Percentiles rank a stretch among this genome's conserved stretches.
These are phyloP conservation scores for Anoplopoma fimbria DNA, from an alignment of 2,113 vertebrate genomes.

Conservation along the genomic window DNA sequence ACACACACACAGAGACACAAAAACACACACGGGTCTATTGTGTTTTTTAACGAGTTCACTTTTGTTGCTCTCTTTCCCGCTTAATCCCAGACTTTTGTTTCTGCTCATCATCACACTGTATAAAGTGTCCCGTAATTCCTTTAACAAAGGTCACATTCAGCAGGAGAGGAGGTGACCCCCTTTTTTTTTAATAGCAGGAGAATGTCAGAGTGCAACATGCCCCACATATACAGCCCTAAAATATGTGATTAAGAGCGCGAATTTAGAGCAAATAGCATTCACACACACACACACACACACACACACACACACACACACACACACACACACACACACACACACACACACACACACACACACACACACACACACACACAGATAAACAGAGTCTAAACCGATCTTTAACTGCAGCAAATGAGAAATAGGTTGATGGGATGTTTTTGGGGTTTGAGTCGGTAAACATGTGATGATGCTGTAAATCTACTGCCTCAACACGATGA, in stretches of 20 bases:
- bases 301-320: too few species aligned
- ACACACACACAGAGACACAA: constrained; percentile 25
- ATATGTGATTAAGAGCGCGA: constrained; percentile 49
- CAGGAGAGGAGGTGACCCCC: constrained; percentile 70
- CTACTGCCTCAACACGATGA: not conserved
- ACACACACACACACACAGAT: constrained; percentile 6
- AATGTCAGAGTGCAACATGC: constrained; percentile 54
- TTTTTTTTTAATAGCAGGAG: constrained; percentile 60
- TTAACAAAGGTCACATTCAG: constrained; percentile 83
- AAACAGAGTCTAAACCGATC: constrained; percentile 5
- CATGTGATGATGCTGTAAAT: constrained; percentile 39
- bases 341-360: too few species aligned
- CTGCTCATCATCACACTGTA: constrained; percentile 71
- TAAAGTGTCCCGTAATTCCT: constrained; percentile 71
- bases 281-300: constrained; percentile 4
- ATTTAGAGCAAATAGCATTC: constrained; percentile 59
- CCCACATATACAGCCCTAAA: constrained; percentile 52
- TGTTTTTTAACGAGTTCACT: constrained; percentile 53
- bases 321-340: too few species aligned
- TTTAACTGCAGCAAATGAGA: not conserved
- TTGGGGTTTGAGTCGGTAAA: constrained; percentile 30
- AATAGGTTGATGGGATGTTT: constrained; percentile 37
- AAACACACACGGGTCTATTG: constrained; percentile 63
- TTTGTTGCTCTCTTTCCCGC: constrained; percentile 72
- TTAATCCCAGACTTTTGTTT: constrained; percentile 83